These are phyloP conservation scores for Caenorhabditis sinica DNA, from an alignment of 2,888 invertebrate species.

Conservation along the genomic window DNA sequence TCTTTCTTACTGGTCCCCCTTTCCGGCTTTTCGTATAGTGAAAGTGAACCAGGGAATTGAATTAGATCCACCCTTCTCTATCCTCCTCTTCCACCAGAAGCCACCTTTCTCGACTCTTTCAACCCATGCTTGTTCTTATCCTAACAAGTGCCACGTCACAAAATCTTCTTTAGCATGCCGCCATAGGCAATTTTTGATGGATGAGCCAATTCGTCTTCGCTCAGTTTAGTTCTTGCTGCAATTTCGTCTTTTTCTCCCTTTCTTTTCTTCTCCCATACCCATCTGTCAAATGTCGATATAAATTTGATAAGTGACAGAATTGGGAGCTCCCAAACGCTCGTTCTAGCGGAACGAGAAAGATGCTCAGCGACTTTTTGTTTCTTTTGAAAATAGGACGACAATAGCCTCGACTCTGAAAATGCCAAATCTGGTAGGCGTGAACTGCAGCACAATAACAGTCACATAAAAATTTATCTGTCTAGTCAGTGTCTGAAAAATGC, in stretches of 20 bases:
- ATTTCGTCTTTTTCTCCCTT: neutral
- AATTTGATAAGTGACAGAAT: slow-evolving; percentile 56
- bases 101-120: slow-evolving; percentile 2
- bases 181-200: slow-evolving; percentile 20
- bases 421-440: no score
- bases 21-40: slow-evolving; percentile 44
- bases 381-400: neutral
- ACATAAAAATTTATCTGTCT: neutral
- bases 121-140: neutral
- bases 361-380: neutral
- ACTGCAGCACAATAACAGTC: no score
- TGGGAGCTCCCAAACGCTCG: slow-evolving; percentile 14
- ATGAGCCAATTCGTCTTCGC: slow-evolving; percentile 20
- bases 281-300: slow-evolving; percentile 56
- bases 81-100: neutral
- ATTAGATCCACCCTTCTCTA: slow-evolving; percentile 29
- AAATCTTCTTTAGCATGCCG: slow-evolving; percentile 3
- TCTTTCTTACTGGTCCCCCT: neutral
- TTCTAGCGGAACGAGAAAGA: neutral
- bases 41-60: slow-evolving; percentile 47
- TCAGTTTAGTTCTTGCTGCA: neutral
- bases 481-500: slow-evolving; percentile 1
- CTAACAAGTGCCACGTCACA: slow-evolving; percentile 17
- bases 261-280: neutral
- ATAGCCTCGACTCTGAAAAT: neutral